Conservation (phyloP, 2,797 vertebrate species). For the Todus mexicanus region DNA sequence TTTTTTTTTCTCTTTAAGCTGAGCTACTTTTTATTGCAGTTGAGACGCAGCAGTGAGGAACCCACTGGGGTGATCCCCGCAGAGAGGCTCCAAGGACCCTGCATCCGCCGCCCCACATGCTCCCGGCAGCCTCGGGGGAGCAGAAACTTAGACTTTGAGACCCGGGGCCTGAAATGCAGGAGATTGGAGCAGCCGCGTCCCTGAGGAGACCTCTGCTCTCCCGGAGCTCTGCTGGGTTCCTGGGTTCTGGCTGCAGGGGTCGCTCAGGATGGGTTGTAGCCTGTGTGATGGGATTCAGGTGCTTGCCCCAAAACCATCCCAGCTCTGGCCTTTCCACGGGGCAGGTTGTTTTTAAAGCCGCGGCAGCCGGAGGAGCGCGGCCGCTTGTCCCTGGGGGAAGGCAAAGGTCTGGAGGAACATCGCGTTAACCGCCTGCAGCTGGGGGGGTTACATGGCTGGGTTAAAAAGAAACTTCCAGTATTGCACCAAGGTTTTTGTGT, state of each 20-base stretch:
- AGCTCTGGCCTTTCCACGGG: background rate
- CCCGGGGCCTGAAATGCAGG: background rate
- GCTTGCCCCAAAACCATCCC: background rate
- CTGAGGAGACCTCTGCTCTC: no score
- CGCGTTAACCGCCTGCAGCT: background rate
- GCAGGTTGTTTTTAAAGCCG: background rate
- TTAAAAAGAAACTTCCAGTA: rapidly evolving
- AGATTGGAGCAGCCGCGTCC: background rate
- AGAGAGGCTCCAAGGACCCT: background rate
- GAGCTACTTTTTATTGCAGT: background rate
- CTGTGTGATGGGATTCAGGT: background rate
- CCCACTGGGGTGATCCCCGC: rapidly evolving
- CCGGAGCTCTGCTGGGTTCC: no score
- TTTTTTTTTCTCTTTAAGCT: background rate
- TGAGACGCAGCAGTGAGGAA: background rate
- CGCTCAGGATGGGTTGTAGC: background rate
- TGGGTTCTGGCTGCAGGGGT: background rate
- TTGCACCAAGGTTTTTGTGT: no score
- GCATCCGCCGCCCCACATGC: rapidly evolving
- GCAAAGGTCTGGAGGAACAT: background rate
- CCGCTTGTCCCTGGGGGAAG: background rate
- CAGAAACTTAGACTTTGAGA: background rate
- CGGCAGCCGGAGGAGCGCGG: rapidly evolving
- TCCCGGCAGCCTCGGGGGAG: background rate
- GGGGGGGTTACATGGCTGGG: background rate